These are phyloP conservation scores for Pagrus major DNA, from an alignment of 2,113 vertebrate genomes.

Conservation along the genomic window DNA sequence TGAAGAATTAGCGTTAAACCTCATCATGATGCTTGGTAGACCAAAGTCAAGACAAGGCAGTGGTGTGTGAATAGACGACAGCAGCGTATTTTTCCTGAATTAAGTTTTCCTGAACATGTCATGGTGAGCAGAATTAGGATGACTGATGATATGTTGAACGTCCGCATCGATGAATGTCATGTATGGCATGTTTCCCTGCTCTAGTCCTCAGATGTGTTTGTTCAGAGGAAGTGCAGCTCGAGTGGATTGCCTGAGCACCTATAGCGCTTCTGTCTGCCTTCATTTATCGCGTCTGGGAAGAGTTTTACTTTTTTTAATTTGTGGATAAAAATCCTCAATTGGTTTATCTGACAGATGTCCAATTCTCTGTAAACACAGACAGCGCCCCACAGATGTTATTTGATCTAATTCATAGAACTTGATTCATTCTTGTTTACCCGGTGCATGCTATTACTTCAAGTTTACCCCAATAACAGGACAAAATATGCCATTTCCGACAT, in stretches of 20 bases:
- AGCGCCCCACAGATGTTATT: background rate
- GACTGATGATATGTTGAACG: background rate
- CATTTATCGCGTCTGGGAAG: background rate
- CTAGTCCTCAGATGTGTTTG: background rate
- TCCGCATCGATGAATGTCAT: conserved; percentile 7
- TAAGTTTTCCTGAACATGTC: background rate
- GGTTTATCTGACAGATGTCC: conserved; percentile 17
- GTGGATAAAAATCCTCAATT: background rate
- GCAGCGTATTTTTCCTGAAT: background rate
- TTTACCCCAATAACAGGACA: background rate
- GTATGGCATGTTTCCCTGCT: background rate
- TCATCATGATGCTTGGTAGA: background rate
- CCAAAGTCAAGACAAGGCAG: background rate
- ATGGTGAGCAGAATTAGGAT: background rate
- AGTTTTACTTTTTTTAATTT: background rate
- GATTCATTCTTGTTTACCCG: background rate
- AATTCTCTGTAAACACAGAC: background rate
- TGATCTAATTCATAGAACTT: background rate
- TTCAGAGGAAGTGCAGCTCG: background rate
- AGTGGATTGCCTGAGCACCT: background rate
- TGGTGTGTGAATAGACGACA: background rate
- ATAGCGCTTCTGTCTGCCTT: conserved; percentile 5
- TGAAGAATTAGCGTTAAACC: background rate
- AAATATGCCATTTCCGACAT: background rate
- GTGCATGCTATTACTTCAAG: background rate